Base-by-base conservation (phyloP, 2,113 vertebrate species). In the Cacatua alba region DNA sequence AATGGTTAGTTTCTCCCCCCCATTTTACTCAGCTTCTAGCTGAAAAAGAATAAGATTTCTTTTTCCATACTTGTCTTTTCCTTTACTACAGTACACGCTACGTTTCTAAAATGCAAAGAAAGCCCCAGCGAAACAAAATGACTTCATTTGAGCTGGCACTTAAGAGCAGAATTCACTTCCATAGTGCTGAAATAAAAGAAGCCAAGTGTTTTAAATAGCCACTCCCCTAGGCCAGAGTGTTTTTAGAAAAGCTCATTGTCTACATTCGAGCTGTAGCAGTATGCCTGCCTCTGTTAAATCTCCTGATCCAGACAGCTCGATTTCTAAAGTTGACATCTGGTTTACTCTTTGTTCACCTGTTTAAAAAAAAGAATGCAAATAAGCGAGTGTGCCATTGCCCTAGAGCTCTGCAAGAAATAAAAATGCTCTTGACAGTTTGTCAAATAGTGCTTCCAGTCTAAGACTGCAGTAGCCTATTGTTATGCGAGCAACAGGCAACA, bases 401-500 rank as follows among this genome's bases (percentile, higher is more conserved):
- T 95, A 95, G 89, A 93, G 95, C 96, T 94, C 95, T 88, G 84
- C 77, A 96, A 44, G 82, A 85, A 91, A 78, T 24, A 88, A 95
- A 97, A 97, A 97, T 83, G 98, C 98, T 98, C 98, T 98, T 95
- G 97, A 98, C 98, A 98, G 98, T 98, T 98, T 98, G 98, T 98
- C 97, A 97, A 90, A 97, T 95, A 97, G 97, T 97, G 97, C 98
- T 98, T 97, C 97, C 98, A 98, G 98, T 98, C 97, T 96, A 97
- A 97, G 97, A 98, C 98, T 98, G 97, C 98, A 95, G 97, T 96
- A 94, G 97, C 97, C 99, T 98, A 99, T 99, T 99, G 99, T 99
- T 98, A 98, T 95, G 97, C 97, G 98, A 99, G 99, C 99, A 99
- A 99, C 99, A 99, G 99, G 99, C 98, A 97, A 98, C 97, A 97